phyloP scores from a whole-genome alignment of 2,797 vertebrate genomes.

The Oreochromis grahami region DNA sequence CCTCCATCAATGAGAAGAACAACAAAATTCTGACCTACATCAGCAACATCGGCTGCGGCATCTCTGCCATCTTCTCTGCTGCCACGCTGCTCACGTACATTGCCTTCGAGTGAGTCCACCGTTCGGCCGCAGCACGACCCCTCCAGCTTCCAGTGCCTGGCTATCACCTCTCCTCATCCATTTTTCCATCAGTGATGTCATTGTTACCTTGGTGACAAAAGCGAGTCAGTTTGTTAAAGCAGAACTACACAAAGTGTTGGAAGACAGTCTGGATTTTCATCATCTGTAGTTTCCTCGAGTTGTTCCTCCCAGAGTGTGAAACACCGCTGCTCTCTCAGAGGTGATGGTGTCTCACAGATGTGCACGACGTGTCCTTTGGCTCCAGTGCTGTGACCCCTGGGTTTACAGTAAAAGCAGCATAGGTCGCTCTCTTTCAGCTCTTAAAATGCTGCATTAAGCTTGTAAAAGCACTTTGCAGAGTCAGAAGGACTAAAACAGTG shows the following conservation, averaged over 20 bases:
- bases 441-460: not conserved
- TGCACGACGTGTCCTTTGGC: not conserved
- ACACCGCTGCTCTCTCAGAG: not conserved
- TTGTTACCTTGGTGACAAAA: not conserved
- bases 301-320: not conserved
- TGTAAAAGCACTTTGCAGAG: not conserved
- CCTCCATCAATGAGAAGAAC: constrained; percentile 75
- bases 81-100: constrained; percentile 95
- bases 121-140: not conserved
- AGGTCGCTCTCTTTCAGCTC: not conserved
- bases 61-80: constrained; percentile 94
- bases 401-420: not conserved
- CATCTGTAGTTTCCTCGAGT: not conserved
- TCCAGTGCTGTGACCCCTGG: not conserved
- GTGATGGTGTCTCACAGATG: not conserved
- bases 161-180: not conserved
- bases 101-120: constrained; percentile 90
- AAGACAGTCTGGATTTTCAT: not conserved
- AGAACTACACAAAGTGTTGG: not conserved
- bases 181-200: not conserved
- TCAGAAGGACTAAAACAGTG: not conserved
- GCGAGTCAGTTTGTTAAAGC: not conserved
- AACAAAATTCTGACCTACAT: constrained; percentile 88
- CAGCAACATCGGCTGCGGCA: constrained; percentile 90
- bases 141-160: not conserved